Evolutionary conservation across 1,140 invertebrate species (phyloP).

Genomic region (Antheraea mylitta): DNA sequence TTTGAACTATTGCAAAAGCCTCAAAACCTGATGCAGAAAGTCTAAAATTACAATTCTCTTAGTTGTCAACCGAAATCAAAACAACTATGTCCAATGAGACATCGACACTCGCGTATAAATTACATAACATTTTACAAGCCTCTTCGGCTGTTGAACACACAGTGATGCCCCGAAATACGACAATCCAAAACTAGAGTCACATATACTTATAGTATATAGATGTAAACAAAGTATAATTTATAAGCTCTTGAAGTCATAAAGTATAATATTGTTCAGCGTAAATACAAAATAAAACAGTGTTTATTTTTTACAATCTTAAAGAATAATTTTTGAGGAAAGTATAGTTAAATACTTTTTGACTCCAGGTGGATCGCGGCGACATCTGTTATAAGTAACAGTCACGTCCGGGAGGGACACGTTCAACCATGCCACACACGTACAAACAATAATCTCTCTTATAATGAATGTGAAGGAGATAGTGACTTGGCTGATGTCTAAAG

Average conservation of each 20-base stretch:
- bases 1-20: neutral
- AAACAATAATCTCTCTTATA: conserved; percentile 26
- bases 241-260: neutral
- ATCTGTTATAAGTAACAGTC: neutral
- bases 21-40: neutral
- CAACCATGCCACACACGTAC: conserved; percentile 38
- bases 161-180: no score
- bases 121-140: no score
- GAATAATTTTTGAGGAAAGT: neutral
- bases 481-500: conserved; percentile 22
- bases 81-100: no score
- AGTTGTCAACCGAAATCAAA: no score
- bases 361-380: neutral
- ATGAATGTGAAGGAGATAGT: conserved; percentile 10
- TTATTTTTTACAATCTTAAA: no score
- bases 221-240: neutral
- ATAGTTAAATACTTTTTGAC: neutral
- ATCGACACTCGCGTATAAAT: no score
- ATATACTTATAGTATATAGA: neutral
- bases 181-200: no score
- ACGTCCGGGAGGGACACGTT: neutral
- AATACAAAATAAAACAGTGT: neutral
- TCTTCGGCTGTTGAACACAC: no score
- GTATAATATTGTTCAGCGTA: neutral
- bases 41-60: neutral